phyloP scores from a whole-genome alignment of 2,113 vertebrate genomes.

The Labeo catla region DNA sequence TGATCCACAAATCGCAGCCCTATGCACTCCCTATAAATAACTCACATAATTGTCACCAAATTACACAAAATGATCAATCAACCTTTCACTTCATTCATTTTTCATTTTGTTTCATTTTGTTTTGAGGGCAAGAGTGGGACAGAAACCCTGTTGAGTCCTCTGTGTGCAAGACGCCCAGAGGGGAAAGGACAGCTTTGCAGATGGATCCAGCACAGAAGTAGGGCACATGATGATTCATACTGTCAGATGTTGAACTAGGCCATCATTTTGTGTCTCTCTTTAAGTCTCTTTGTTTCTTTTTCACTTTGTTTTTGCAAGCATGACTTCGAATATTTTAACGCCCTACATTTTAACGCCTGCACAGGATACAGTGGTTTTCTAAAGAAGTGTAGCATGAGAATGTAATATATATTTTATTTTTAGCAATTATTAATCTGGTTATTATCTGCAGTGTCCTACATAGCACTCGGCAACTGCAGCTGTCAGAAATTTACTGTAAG shows the following conservation, averaged over 20 bases:
- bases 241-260: conserved; percentile 18
- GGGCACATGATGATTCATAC: conserved; percentile 39
- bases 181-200: conserved; percentile 17
- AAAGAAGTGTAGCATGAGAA: not conserved
- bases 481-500: not conserved
- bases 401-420: conserved; percentile 12
- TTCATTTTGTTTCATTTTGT: not conserved
- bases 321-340: not conserved
- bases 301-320: conserved; percentile 31
- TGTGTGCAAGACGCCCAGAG: not conserved
- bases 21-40: not conserved
- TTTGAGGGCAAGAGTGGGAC: not conserved
- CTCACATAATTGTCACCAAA: conserved; percentile 7
- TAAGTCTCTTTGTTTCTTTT: not conserved
- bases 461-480: not conserved
- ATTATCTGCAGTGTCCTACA: conserved; percentile 14
- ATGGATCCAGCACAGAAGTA: conserved; percentile 28
- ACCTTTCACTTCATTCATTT: not conserved
- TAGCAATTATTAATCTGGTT: not conserved
- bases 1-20: too few relatives aligned
- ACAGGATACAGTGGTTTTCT: not conserved
- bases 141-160: not conserved
- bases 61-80: not conserved
- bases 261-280: conserved; percentile 15
- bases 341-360: not conserved